These are phyloP conservation scores for Neolamprologus tretocephalus DNA, from an alignment of 2,113 vertebrate species.

Conservation along the genomic window DNA sequence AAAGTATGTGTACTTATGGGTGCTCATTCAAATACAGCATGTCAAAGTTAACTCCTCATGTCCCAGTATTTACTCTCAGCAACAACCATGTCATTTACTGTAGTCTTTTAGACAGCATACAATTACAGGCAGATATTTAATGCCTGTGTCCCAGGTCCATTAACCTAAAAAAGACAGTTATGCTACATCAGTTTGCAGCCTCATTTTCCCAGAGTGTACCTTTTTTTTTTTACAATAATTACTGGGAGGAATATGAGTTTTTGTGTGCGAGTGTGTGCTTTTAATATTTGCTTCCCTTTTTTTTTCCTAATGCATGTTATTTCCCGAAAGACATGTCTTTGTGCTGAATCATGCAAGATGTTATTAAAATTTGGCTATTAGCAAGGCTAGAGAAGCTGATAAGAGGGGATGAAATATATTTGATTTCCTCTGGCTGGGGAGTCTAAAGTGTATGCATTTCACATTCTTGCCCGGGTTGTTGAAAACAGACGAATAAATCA, in stretches of 20 bases:
- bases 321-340: conserved; percentile 35
- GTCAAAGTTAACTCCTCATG: not conserved
- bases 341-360: conserved; percentile 50
- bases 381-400: not conserved
- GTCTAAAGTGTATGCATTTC: conserved; percentile 9
- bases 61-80: not conserved
- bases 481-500: not conserved
- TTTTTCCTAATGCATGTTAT: conserved; percentile 18
- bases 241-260: not conserved
- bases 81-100: not conserved
- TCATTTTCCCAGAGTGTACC: conserved; percentile 14
- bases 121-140: not conserved
- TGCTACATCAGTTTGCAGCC: conserved; percentile 3
- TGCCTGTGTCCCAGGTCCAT: conserved; percentile 5
- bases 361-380: conserved; percentile 47
- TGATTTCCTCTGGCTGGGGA: conserved; percentile 4
- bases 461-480: not conserved
- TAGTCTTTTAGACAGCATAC: not conserved
- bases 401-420: not conserved
- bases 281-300: not conserved
- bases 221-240: conserved; percentile 19
- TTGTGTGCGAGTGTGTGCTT: not conserved
- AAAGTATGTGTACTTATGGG: not conserved
- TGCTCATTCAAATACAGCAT: not conserved
- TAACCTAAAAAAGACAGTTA: conserved; percentile 37